phyloP scores from a whole-genome alignment of 2,113 vertebrate genomes.

The Ardeotis arabs region DNA sequence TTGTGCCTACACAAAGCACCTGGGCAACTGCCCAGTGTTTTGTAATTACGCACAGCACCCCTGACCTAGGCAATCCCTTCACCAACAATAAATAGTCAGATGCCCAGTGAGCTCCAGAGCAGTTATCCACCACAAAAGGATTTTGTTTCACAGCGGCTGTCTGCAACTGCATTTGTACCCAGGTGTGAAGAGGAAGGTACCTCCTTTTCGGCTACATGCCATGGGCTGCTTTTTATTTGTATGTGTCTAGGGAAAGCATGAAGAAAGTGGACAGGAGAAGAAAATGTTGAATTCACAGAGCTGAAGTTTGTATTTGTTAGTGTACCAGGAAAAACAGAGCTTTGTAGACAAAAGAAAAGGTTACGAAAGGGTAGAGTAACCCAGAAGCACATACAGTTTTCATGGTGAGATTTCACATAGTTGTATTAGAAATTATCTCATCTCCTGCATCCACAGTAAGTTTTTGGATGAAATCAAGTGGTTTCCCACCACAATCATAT shows the following conservation, averaged over 20 bases:
- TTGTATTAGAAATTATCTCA: not conserved
- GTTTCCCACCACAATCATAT: not conserved
- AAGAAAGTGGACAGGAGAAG: not conserved
- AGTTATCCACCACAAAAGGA: not conserved
- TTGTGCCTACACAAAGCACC: not conserved
- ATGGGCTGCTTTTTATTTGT: not conserved
- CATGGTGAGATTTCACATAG: not conserved
- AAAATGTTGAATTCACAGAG: not conserved
- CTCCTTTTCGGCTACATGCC: not conserved
- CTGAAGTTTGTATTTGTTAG: not conserved
- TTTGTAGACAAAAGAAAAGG: not conserved
- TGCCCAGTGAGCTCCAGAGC: not conserved
- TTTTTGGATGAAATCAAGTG: slow-evolving; percentile 1
- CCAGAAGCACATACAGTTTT: not conserved
- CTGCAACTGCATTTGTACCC: fast-evolving
- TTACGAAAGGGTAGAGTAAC: not conserved
- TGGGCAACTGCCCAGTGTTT: not conserved
- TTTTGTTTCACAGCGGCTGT: not conserved
- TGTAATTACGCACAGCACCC: not conserved
- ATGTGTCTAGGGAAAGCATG: not conserved
- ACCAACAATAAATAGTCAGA: not conserved
- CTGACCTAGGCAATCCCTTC: slow-evolving; percentile 32
- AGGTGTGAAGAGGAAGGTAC: not conserved
- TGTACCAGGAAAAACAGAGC: not conserved
- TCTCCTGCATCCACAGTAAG: not conserved